Evolutionary conservation across 2,797 vertebrate species (phyloP).

Genomic region (Neosalanx taihuensis): DNA sequence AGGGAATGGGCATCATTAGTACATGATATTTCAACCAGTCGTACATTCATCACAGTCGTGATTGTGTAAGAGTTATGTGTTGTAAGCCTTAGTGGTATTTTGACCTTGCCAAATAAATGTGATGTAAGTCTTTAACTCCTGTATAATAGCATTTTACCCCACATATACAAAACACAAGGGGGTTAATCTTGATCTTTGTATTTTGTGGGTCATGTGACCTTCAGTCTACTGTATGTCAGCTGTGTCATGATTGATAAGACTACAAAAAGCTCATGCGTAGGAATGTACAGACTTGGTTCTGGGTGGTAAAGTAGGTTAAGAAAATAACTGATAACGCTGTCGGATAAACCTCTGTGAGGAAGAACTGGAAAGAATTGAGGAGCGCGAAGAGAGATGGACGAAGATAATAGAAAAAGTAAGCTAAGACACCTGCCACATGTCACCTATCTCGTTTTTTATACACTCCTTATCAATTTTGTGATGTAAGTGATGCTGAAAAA

Average conservation of each 20-base stretch:
- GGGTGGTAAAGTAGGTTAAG: not conserved
- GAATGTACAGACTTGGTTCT: not conserved
- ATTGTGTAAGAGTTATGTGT: constrained; percentile 6
- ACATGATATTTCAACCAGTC: constrained; percentile 1
- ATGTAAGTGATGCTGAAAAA: not conserved
- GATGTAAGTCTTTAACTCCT: constrained; percentile 6
- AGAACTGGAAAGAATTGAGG: not conserved
- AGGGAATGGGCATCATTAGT: not conserved
- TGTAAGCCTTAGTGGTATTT: constrained; percentile 12
- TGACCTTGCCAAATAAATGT: constrained; percentile 16
- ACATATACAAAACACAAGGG: not conserved
- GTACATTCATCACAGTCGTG: not conserved
- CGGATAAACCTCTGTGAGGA: not conserved
- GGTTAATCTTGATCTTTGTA: not conserved
- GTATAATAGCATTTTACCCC: not conserved
- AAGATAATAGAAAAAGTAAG: not conserved
- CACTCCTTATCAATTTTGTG: too few relatives aligned
- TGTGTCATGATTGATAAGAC: not conserved
- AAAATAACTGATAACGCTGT: not conserved
- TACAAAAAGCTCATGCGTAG: not conserved
- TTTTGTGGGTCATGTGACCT: not conserved
- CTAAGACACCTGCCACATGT: not conserved
- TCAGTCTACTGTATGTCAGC: not conserved
- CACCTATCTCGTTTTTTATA: not conserved
- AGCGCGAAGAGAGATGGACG: not conserved